Evolutionary conservation across 1,140 invertebrate species (phyloP).

Genomic region (Mylabris phalerata): DNA sequence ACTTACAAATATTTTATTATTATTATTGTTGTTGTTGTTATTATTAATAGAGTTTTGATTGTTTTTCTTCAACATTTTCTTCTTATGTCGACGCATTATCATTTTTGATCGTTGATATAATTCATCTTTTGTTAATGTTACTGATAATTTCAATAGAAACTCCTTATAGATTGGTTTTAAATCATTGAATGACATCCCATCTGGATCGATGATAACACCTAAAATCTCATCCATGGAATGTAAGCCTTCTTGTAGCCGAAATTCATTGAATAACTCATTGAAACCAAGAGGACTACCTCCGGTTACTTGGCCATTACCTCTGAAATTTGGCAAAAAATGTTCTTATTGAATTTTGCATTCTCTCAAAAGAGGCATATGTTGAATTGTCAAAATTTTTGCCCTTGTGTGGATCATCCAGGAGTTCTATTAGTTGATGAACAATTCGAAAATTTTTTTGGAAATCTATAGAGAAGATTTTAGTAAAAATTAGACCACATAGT

Average conservation of each 20-base stretch:
- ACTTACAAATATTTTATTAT: slow-evolving; percentile 33
- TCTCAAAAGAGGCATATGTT: no score
- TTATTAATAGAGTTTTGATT: slow-evolving; percentile 42
- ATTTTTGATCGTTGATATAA: slow-evolving; percentile 80
- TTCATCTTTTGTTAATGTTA: slow-evolving; percentile 83
- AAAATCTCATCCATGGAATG: slow-evolving; percentile 83
- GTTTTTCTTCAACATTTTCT: slow-evolving; percentile 49
- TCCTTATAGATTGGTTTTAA: slow-evolving; percentile 86
- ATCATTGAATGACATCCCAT: slow-evolving; percentile 89
- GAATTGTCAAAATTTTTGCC: no score
- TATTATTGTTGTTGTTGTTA: slow-evolving; percentile 43
- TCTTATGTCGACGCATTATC: slow-evolving; percentile 78
- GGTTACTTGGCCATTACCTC: slow-evolving; percentile 52
- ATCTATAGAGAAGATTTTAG: no score
- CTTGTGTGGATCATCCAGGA: no score
- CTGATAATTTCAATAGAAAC: slow-evolving; percentile 75
- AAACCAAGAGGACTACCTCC: slow-evolving; percentile 72
- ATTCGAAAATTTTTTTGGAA: no score
- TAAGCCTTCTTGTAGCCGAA: slow-evolving; percentile 75
- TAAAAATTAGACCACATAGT: no score
- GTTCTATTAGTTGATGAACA: no score
- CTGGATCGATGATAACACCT: slow-evolving; percentile 77
- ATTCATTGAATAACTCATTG: slow-evolving; percentile 75
- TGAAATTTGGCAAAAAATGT: slow-evolving; percentile 27
- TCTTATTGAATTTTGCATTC: no score